A percentile compares a stretch with the other conserved stretches of the same genome.
Evolutionary conservation across 2,888 invertebrate species (phyloP).

Genomic region (Lutraria lutraria): DNA sequence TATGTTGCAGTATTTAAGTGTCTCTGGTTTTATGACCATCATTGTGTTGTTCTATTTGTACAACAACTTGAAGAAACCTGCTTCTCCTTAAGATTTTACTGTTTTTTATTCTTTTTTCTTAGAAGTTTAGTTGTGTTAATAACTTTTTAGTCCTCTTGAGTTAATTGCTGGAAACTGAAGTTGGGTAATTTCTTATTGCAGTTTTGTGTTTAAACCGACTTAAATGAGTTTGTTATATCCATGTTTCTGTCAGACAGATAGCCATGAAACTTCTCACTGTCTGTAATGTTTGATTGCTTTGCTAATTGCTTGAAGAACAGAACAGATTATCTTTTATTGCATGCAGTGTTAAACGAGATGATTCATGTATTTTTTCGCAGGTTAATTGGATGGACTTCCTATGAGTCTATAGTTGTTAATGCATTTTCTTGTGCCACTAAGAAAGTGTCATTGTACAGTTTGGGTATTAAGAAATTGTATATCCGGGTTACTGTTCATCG

Average conservation of each 20-base stretch:
- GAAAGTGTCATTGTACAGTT: too few species aligned
- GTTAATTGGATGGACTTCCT: too few species aligned
- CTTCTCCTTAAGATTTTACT: neutral
- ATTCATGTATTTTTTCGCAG: too few species aligned
- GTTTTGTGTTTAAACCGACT: neutral
- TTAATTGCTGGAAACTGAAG: constrained; percentile 11
- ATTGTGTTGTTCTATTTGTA: neutral
- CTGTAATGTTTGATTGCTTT: neutral
- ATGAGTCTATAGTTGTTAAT: too few species aligned
- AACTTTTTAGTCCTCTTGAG: neutral
- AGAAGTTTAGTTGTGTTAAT: neutral
- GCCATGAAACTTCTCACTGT: neutral
- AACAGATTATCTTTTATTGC: neutral
- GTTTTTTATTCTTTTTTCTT: neutral
- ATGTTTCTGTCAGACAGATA: neutral
- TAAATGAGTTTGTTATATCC: neutral
- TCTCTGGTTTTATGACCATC: neutral
- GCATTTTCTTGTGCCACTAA: too few species aligned
- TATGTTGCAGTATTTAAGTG: neutral
- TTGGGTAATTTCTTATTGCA: neutral
- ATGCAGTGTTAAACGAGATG: too few species aligned
- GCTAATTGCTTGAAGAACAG: neutral
- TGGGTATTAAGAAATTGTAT: too few species aligned
- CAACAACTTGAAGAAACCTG: neutral
- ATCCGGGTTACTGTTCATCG: too few species aligned